Base-by-base conservation (phyloP, 1,140 invertebrate genomes). In the Atta colombica region DNA sequence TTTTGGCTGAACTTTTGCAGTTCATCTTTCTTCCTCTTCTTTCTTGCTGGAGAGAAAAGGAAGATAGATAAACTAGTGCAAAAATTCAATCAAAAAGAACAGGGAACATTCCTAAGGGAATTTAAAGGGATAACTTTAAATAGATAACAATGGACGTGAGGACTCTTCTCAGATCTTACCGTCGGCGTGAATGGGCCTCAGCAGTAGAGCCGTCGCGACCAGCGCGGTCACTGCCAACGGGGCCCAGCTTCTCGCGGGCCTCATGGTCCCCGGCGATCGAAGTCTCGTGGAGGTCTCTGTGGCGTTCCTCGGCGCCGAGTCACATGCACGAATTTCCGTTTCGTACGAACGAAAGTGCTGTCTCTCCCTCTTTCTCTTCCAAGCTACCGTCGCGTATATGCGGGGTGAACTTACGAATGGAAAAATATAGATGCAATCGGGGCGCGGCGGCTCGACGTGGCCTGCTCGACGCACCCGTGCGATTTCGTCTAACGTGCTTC, bases 401-500 rank as follows among this genome's bases (percentile, higher is more conserved):
- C 31, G 45, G 49, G n/a, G 5, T 71, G 10, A 81, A 81, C 55
- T 69, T 69, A 14, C 35, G 58, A 69, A 25, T 21, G 21, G n/a
- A 58, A 81, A 69, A 45, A 39, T 28, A 80, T 28, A 80, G n/a
- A 16, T 61, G 25, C 45, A 60, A 25, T 60, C 25, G 63, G 72
- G 49, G 35, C 87, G 74, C 74, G 66, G 75, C 45, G 82, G 87
- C 92, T 14, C 75, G 81, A 90, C 86, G 92, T 88, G 87, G 87
- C 88, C 91, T 89, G 88, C 77, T 91, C 87, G 91, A 92, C 90
- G 91, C 86, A 93, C 89, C 85, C 92, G 91, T 93, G 89, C 93
- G 93, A 94, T 94, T 94, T 93, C 91, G 93, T 95, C 94, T 95
- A 95, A 95, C 94, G 90, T 94, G 93, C 90, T 93, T 94, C 93